Conservation (phyloP, 2,888 invertebrate species). For the Leptopilina myrica region DNA sequence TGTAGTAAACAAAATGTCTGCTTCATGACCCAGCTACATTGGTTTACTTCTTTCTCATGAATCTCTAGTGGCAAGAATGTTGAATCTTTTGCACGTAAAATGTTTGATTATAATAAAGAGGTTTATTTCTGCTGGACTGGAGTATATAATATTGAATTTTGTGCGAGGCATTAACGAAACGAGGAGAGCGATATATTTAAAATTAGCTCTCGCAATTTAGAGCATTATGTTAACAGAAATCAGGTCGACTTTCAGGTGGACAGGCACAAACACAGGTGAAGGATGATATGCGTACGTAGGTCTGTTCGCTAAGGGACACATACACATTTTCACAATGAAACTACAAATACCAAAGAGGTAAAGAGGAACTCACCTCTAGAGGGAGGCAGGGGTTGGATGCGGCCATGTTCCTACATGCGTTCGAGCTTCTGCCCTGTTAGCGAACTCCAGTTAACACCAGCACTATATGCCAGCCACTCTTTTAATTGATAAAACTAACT, state of each 20-base stretch:
- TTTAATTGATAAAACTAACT: conserved; percentile 33
- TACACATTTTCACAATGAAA: not conserved
- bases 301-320: conserved; percentile 23
- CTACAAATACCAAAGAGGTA: conserved; percentile 44
- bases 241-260: conserved; percentile 52
- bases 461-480: conserved; percentile 62
- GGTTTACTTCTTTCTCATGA: not conserved
- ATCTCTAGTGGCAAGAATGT: not conserved
- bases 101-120: not conserved
- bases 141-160: not conserved
- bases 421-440: conserved; percentile 75
- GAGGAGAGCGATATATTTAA: no score
- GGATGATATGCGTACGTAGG: conserved; percentile 42
- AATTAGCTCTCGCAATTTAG: conserved; percentile 39
- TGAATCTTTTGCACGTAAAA: not conserved
- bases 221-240: conserved; percentile 45
- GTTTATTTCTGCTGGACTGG: not conserved
- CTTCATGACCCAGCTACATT: conserved; percentile 3
- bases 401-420: conserved; percentile 77
- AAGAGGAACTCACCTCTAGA: conserved; percentile 74
- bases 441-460: conserved; percentile 65
- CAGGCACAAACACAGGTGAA: conserved; percentile 44
- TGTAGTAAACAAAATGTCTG: conserved; percentile 21
- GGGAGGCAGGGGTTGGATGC: conserved; percentile 77
- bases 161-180: no score